Evolutionary conservation across 37 sponge, comb jelly and placozoan genomes (phyloP).

Genomic region (Aplysina aerophoba): DNA sequence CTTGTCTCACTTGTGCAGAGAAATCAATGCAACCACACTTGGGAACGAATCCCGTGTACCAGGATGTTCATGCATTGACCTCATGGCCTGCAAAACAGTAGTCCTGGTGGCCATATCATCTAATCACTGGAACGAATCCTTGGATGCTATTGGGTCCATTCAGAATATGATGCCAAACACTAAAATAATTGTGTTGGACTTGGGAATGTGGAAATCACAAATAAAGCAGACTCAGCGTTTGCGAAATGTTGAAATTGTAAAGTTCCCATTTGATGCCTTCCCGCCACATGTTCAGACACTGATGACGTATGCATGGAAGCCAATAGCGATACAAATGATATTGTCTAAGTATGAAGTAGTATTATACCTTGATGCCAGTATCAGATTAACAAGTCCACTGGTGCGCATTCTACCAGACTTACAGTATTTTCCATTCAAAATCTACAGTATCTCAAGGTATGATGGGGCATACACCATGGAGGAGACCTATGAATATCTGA

Average conservation of each 20-base stretch:
- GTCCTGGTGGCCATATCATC: constrained; percentile 15
- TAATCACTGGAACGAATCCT: background rate
- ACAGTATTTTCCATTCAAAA: background rate
- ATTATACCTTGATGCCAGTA: constrained; percentile 24
- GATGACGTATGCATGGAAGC: constrained; percentile 22
- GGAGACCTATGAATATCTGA: background rate
- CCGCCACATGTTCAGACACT: constrained; percentile 21
- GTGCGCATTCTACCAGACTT: background rate
- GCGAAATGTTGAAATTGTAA: constrained; percentile 21
- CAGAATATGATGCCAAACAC: constrained; percentile 17
- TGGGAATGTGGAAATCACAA: background rate
- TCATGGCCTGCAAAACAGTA: constrained; percentile 6
- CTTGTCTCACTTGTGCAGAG: too few species aligned
- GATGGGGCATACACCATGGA: background rate
- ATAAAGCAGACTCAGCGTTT: background rate
- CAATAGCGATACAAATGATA: background rate
- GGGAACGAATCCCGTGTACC: too few species aligned
- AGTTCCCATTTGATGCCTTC: constrained; percentile 5
- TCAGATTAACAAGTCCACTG: background rate
- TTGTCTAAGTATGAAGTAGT: constrained; percentile 17
- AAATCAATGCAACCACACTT: too few species aligned
- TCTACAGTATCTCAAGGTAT: background rate
- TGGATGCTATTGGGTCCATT: background rate
- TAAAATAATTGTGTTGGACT: constrained; percentile 16
- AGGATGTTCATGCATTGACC: constrained; percentile 22